These are phyloP conservation scores for Geotrupes spiniger DNA, from an alignment of 2,888 invertebrate species.

Conservation along the genomic window DNA sequence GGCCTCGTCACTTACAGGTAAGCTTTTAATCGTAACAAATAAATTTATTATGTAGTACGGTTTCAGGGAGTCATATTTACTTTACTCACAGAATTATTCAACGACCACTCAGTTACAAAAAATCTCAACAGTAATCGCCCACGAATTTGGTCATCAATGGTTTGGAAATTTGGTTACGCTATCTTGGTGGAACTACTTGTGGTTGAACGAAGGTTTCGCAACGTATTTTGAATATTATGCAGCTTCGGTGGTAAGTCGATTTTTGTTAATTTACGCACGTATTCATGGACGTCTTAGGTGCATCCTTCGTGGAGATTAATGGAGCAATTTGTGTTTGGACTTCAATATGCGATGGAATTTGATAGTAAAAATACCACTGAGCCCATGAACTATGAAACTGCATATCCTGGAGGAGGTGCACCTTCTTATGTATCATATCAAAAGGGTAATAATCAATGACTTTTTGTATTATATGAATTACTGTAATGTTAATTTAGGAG, in stretches of 20 bases:
- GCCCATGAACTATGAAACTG: conserved; percentile 54
- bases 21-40: conserved; percentile 81
- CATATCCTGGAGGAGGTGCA: conserved; percentile 39
- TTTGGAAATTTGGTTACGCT: conserved; percentile 66
- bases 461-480: conserved; percentile 46
- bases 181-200: conserved; percentile 62
- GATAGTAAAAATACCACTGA: conserved; percentile 52
- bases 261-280: conserved; percentile 50
- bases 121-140: conserved; percentile 55
- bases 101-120: conserved; percentile 50
- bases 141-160: conserved; percentile 72
- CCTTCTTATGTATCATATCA: conserved; percentile 62
- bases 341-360: conserved; percentile 38
- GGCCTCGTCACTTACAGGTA: conserved; percentile 57
- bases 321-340: conserved; percentile 29
- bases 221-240: conserved; percentile 55
- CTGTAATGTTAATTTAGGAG: conserved; percentile 46
- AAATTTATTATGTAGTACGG: conserved; percentile 28
- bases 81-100: conserved; percentile 27
- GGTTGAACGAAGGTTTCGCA: conserved; percentile 72
- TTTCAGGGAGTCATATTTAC: conserved; percentile 13
- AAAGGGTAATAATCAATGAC: conserved; percentile 66
- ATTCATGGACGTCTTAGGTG: conserved; percentile 50
- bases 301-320: conserved; percentile 55
- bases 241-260: conserved; percentile 43